These are phyloP conservation scores for Oasisia sp. DNA, from an alignment of 2,888 invertebrate species.

Conservation along the genomic window DNA sequence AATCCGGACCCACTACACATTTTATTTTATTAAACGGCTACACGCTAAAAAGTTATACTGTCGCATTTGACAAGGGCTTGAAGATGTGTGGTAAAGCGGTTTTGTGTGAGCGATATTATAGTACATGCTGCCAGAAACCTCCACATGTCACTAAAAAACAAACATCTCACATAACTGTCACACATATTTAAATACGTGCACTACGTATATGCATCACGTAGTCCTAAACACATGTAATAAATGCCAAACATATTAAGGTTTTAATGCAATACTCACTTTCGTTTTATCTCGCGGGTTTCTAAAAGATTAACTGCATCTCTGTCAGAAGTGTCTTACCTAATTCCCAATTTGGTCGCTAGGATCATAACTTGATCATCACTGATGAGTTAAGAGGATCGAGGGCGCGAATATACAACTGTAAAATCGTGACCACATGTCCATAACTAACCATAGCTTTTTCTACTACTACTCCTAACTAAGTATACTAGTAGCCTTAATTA, in stretches of 20 bases:
- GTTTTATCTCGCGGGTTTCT: neutral
- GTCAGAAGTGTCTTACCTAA: neutral
- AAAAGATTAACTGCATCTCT: conserved; percentile 1
- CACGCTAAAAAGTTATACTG: no score
- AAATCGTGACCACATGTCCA: no score
- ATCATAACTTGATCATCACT: neutral
- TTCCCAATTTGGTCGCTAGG: neutral
- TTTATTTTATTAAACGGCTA: no score
- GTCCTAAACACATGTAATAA: neutral
- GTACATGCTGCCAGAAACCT: neutral
- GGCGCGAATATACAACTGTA: no score
- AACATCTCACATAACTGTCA: neutral
- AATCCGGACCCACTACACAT: no score
- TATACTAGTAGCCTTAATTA: no score
- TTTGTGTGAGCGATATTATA: neutral
- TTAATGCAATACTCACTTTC: neutral
- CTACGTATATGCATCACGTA: neutral
- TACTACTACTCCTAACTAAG: no score
- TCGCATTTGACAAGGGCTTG: no score
- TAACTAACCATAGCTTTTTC: no score
- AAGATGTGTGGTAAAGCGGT: neutral
- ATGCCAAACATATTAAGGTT: neutral
- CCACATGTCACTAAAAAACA: neutral
- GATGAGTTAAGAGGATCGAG: neutral
- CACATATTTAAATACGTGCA: neutral